Evolutionary conservation across 2,113 vertebrate species (phyloP), one percentile per base, ranked within the genome.

Genomic region (Crocuta crocuta): DNA sequence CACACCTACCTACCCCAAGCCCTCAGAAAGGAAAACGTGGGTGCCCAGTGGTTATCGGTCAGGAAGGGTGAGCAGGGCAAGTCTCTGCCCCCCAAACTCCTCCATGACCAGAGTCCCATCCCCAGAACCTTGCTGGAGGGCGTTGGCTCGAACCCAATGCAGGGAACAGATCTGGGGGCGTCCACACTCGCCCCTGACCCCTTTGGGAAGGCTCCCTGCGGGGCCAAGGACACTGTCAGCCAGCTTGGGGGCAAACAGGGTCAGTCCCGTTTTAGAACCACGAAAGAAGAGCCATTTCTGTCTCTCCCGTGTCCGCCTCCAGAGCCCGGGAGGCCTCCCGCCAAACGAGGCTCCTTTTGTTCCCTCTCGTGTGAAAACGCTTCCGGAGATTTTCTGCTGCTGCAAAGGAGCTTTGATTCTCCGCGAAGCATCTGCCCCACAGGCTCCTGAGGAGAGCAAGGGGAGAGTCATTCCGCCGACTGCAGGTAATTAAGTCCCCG

Each of bases 401-500:
- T 45, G 39, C 33, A 33, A 33, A 45, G 79, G 50, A 17, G 68
- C 94, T 74, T 48, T 66, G 96, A 91, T 79, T 90, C 80, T 89
- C 90, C 28, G 31, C 70, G 0, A 70, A 76, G 86, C 45, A 8
- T 21, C 53, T 35, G 48, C 45, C 4, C 71, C 6, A 0, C 16
- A 0, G 70, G 31, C 87, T 89, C 73, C 19, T 0, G 58, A 50
- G 89, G 83, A 74, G 79, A 28, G 13, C 16, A 0, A 1, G 43
- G 81, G 76, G 86, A 89, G 79, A 43, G 61, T 19, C 35, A 11
- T 24, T 63, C 16, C 19, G 35, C 43, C 2, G 39, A 45, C 78
- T 11, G 5, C 7, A 13, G 95, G 93, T 92, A 68, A 94, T 97
- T 82, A 94, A 96, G 97, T 95, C 13, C 2, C 91, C 24, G 0